Percentiles rank a stretch among this genome's conserved stretches.
phyloP scores from a whole-genome alignment of 2,888 invertebrate species.

The Arrhopalites spinosus region DNA sequence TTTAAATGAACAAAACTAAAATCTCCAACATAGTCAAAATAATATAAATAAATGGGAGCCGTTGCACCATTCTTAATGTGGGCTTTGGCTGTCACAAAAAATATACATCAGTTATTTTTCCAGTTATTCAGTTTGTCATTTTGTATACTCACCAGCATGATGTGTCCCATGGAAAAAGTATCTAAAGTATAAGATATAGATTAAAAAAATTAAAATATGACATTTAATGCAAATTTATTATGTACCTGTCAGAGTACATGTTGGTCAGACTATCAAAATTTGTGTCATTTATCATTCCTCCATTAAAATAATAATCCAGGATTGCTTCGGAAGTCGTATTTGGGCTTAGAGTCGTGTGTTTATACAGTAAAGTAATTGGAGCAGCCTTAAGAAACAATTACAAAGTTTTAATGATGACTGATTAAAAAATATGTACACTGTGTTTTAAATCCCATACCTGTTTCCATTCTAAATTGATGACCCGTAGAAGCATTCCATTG shows the following conservation, averaged over 20 bases:
- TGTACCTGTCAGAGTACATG: slow-evolving; percentile 48
- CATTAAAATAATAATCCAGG: slow-evolving; percentile 43
- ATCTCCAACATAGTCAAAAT: slow-evolving; percentile 45
- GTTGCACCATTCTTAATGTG: slow-evolving; percentile 31
- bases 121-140: no score
- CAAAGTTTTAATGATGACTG: no score
- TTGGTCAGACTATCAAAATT: slow-evolving; percentile 41
- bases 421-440: no score
- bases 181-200: no score
- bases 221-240: no score
- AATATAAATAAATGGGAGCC: slow-evolving; percentile 44
- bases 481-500: slow-evolving; percentile 38
- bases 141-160: no score
- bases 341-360: slow-evolving; percentile 33
- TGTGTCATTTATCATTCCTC: neutral
- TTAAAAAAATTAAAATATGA: no score
- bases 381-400: no score
- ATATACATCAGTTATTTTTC: no score
- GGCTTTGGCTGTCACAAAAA: slow-evolving; percentile 41
- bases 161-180: slow-evolving; percentile 51
- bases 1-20: slow-evolving; percentile 41
- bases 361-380: slow-evolving; percentile 47
- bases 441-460: no score
- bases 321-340: slow-evolving; percentile 34
- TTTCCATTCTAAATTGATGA: slow-evolving; percentile 50